These are phyloP conservation scores for Lottia gigantea DNA, from an alignment of 2,888 invertebrate species.

Conservation along the genomic window DNA sequence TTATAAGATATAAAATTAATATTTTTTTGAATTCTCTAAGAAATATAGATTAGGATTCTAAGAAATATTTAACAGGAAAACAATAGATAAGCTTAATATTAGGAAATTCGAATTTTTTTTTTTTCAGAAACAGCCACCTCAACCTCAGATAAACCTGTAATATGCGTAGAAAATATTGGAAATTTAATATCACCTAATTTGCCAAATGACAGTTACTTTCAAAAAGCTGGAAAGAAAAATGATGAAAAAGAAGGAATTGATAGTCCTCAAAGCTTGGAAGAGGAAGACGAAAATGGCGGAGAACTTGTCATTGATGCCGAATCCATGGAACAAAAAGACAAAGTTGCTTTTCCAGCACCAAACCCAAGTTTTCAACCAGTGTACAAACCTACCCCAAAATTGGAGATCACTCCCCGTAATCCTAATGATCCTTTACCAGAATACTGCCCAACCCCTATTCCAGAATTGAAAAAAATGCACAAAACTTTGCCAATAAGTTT, in stretches of 20 bases:
- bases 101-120: too few relatives aligned
- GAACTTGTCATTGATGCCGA: background rate
- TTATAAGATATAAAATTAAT: too few relatives aligned
- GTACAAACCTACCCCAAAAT: conserved; percentile 57
- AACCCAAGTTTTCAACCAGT: conserved; percentile 41
- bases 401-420: conserved; percentile 38
- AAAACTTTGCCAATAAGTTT: conserved; percentile 31
- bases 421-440: conserved; percentile 20
- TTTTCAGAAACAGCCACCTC: too few relatives aligned
- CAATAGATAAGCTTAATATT: too few relatives aligned
- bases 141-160: too few relatives aligned
- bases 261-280: background rate
- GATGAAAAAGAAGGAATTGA: background rate
- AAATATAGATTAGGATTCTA: too few relatives aligned
- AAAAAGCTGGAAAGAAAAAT: background rate
- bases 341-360: conserved; percentile 15
- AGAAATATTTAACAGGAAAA: too few relatives aligned
- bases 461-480: conserved; percentile 15
- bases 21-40: too few relatives aligned
- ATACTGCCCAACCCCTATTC: conserved; percentile 8
- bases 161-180: background rate
- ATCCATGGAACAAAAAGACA: background rate
- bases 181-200: background rate
- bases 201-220: conserved; percentile 4
- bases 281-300: background rate